These are phyloP conservation scores for Felis catus DNA, from an alignment of 2,113 vertebrate species.

Conservation along the genomic window DNA sequence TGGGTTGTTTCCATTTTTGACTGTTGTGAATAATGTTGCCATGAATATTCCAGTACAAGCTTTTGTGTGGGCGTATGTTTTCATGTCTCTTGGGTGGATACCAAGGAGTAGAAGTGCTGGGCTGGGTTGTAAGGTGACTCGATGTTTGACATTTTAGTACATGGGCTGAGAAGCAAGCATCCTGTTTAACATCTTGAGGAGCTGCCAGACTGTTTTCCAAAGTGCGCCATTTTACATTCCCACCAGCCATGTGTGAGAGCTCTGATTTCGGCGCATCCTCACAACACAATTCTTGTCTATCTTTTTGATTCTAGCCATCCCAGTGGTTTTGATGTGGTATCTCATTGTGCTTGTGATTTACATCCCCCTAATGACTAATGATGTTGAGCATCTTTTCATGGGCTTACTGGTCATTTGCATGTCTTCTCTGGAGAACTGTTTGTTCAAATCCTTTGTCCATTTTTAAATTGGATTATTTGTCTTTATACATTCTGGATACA, in stretches of 20 bases:
- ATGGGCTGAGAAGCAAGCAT: neutral
- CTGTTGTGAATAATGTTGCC: neutral
- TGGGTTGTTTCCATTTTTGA: neutral
- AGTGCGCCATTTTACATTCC: neutral
- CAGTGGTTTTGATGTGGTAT: neutral
- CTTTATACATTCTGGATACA: neutral
- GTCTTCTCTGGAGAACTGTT: neutral
- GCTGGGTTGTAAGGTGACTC: neutral
- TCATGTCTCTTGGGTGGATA: neutral
- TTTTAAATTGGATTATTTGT: conserved; percentile 31
- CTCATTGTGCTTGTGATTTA: neutral
- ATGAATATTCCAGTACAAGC: neutral
- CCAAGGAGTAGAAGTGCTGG: neutral
- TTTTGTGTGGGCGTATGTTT: neutral
- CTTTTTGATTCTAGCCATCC: neutral
- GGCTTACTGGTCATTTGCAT: neutral
- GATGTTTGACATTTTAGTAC: neutral
- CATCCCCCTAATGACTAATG: neutral
- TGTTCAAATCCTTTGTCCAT: neutral
- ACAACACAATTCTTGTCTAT: neutral
- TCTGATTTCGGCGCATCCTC: neutral
- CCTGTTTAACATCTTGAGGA: neutral
- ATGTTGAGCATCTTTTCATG: neutral
- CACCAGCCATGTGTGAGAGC: neutral
- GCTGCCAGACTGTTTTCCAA: neutral